These are phyloP conservation scores for Candidula unifasciata DNA, from an alignment of 2,888 invertebrate genomes.

Conservation along the genomic window DNA sequence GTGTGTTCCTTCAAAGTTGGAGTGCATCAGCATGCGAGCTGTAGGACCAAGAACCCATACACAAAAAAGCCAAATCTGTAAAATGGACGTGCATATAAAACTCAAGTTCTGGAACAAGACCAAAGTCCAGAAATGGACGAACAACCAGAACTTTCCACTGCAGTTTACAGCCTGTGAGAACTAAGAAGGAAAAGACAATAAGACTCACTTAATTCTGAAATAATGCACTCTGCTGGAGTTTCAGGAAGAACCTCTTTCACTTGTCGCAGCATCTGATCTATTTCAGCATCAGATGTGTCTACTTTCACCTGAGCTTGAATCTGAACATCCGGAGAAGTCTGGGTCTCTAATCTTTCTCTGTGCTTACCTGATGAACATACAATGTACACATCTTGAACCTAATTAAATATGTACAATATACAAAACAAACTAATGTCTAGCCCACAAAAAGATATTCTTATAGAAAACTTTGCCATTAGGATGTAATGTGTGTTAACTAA, in stretches of 20 bases:
- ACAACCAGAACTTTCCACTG: no score
- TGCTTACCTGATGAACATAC: constrained; percentile 8
- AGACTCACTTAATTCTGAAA: constrained; percentile 42
- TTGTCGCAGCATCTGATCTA: constrained; percentile 50
- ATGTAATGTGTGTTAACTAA: no score
- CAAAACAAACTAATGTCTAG: neutral
- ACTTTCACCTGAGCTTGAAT: neutral
- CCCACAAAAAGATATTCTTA: no score
- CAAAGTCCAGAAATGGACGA: no score
- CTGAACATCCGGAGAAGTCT: neutral
- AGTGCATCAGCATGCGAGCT: no score
- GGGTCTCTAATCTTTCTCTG: constrained; percentile 16
- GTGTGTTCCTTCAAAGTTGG: no score
- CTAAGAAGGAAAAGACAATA: neutral
- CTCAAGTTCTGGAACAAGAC: no score
- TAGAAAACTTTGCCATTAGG: no score
- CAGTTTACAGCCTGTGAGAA: no score
- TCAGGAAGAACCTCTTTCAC: constrained; percentile 53
- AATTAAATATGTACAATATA: neutral
- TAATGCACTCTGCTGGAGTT: constrained; percentile 38
- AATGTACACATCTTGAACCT: neutral
- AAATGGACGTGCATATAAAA: no score
- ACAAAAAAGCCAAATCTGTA: no score
- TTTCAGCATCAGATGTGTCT: constrained; percentile 35
- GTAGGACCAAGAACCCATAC: no score